Conservation (phyloP, 2,797 vertebrate genomes). For the Nyctalus aviator region DNA sequence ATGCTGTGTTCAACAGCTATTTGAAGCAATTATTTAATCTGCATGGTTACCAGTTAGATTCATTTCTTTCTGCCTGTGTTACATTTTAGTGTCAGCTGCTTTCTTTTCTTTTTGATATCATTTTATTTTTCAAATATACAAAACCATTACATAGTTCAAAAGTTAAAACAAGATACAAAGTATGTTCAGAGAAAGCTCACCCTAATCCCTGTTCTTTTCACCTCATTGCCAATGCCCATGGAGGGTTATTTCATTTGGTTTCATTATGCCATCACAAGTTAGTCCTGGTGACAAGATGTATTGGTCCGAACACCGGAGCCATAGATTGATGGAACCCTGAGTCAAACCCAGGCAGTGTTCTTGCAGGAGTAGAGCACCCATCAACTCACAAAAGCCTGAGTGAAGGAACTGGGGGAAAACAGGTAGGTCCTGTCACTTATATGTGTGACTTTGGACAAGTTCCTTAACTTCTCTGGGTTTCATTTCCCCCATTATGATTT, state of each 20-base stretch:
- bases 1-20: not conserved
- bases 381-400: fast-evolving
- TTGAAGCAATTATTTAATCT: slow-evolving; percentile 32
- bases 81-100: not conserved
- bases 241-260: not conserved
- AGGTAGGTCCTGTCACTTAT: not conserved
- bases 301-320: not conserved
- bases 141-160: not conserved
- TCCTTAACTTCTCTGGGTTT: slow-evolving; percentile 1
- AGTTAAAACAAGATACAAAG: not conserved
- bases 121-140: slow-evolving; percentile 26
- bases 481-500: not conserved
- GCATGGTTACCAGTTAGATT: not conserved
- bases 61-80: not conserved
- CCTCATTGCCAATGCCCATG: not conserved
- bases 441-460: not conserved
- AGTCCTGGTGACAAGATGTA: not conserved
- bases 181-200: not conserved
- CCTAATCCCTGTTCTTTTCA: not conserved
- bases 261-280: not conserved
- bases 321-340: not conserved
- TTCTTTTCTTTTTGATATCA: not conserved
- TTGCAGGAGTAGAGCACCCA: no score
- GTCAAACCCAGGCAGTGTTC: not conserved
- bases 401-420: not conserved